These are phyloP conservation scores for Gnathonemus echidnorhynchus DNA, from an alignment of 2,113 vertebrate genomes.

Conservation along the genomic window DNA sequence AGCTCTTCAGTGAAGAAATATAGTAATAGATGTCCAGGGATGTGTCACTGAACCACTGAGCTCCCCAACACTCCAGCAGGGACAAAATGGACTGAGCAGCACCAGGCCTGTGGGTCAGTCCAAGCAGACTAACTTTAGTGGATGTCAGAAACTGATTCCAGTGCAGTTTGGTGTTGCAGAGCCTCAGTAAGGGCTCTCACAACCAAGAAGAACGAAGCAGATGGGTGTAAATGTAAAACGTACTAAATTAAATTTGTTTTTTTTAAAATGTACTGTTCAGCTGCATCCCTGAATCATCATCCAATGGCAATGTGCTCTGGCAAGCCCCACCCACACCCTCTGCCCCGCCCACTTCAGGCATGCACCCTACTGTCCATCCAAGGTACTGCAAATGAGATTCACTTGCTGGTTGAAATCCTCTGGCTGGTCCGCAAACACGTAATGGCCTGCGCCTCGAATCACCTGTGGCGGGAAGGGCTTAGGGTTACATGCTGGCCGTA, in stretches of 20 bases:
- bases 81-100: neutral
- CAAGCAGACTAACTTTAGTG: neutral
- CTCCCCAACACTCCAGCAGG: neutral
- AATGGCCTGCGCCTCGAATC: slow-evolving; percentile 88
- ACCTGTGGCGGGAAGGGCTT: slow-evolving; percentile 55
- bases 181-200: neutral
- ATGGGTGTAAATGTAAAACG: neutral
- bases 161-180: neutral
- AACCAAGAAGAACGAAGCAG: neutral
- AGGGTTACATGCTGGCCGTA: neutral
- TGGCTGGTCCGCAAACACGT: slow-evolving; percentile 88
- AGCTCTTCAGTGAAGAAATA: slow-evolving; percentile 7
- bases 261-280: neutral
- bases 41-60: neutral
- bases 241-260: neutral
- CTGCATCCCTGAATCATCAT: neutral
- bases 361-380: neutral
- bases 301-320: neutral
- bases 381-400: slow-evolving; percentile 57
- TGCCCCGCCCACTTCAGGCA: neutral
- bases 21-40: neutral
- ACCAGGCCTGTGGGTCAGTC: neutral
- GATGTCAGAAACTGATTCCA: neutral
- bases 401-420: slow-evolving; percentile 89
- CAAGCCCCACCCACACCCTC: neutral